Conservation (phyloP, 1,140 invertebrate species). For the Cardiocondyla obscurior region DNA sequence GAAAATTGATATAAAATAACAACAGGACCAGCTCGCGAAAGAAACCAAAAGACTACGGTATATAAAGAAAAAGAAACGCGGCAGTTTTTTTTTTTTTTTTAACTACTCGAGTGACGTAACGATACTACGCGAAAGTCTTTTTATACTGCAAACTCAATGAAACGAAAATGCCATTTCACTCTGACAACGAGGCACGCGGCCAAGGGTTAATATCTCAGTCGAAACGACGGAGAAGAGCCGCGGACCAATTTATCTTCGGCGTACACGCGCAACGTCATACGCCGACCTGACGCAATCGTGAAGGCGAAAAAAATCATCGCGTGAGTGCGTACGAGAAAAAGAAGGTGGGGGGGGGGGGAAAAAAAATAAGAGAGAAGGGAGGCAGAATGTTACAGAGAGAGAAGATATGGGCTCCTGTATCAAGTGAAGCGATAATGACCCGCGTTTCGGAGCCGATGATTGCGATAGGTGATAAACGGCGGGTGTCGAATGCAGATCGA, state of each 20-base stretch:
- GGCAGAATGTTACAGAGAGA: background rate
- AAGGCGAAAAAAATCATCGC: background rate
- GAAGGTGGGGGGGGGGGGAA: too few relatives aligned
- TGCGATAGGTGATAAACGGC: constrained; percentile 14
- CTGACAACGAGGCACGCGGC: background rate
- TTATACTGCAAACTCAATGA: background rate
- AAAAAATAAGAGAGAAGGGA: background rate
- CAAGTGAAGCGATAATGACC: background rate
- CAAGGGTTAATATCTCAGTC: background rate
- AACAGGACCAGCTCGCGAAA: too few relatives aligned
- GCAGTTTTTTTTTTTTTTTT: too few relatives aligned
- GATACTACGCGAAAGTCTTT: background rate
- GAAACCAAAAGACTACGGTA: too few relatives aligned
- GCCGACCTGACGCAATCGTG: constrained; percentile 3
- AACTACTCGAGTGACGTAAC: too few relatives aligned
- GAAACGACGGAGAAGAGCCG: background rate
- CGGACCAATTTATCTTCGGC: background rate
- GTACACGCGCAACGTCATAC: background rate
- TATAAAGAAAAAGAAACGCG: too few relatives aligned
- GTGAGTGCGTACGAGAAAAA: background rate
- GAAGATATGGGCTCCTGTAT: background rate
- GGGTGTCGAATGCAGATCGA: constrained; percentile 11
- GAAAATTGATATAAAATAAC: too few relatives aligned
- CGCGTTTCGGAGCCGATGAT: constrained; percentile 28
- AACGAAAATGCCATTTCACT: background rate